Evolutionary conservation across 64 coral and sea anemone genomes (phyloP), one percentile per base, ranked within the genome.

Genomic region (Orbicella faveolata): DNA sequence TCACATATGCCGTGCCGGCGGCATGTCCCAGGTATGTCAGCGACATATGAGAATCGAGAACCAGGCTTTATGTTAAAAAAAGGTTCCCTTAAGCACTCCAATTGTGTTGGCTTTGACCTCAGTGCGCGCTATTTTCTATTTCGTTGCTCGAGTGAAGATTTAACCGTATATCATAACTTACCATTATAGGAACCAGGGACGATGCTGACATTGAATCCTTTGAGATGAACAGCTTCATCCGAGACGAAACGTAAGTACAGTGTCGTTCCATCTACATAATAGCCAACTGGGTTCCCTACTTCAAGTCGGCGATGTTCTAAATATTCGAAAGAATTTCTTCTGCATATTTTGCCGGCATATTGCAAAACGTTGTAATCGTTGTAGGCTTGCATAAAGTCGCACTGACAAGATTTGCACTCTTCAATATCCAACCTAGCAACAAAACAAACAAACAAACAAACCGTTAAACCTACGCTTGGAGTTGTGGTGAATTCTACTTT

Each of bases 351-450:
- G 6, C 1, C 10, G 21, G 0, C 34, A 12, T 4, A 16, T 63
- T 34, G 59, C 17, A 35, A 64, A 36, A 0, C 0, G 33, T 21
- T 16, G n/a, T 36, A 15, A 63, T 57, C 6, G 21, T 9, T 2
- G 1, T 1, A 6, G 23, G 9, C 6, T 9, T 70, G 67, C 3
- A 70, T 9, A 70, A 3, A 30, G 79, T 81, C 79, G 55, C 79
- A 81, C 30, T 62, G 57, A 18, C 79, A 81, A 4, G 18, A 8
- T 11, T 16, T 33, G 33, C 79, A 81, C 6, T 20, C n/a, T 63
- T 81, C 79, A 14, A 81, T 81, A 26, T 81, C 79, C 4, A 81
- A 36, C 15, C 79, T 81, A 5, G 26, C 59, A 81, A 62, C n/a
- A 63, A 30, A 79, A 30, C 2, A 12, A 23, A 67, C 10, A n/a